A percentile compares a stretch with the other conserved stretches of the same genome.
These are phyloP conservation scores for Bovichtus diacanthus DNA, from an alignment of 2,797 vertebrate species.

Conservation along the genomic window DNA sequence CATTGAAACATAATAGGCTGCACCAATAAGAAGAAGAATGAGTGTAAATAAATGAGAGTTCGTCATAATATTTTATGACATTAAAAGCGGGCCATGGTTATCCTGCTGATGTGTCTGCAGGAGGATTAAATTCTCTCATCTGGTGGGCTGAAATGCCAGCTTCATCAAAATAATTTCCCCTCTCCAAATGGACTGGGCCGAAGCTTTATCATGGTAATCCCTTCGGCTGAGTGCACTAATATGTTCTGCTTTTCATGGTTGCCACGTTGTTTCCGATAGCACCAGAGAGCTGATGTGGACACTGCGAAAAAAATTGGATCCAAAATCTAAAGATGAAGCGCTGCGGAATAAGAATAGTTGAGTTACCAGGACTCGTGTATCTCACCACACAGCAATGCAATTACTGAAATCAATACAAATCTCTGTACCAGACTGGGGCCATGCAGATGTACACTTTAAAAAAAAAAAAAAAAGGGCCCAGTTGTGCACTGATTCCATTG, in stretches of 20 bases:
- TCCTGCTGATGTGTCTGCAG: constrained; percentile 50
- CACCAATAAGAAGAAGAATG: no score
- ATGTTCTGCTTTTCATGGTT: constrained; percentile 62
- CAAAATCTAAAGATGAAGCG: not conserved
- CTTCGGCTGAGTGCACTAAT: constrained; percentile 65
- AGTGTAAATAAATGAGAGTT: not conserved
- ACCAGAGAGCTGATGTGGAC: constrained; percentile 18
- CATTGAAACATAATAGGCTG: no score
- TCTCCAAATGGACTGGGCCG: constrained; percentile 56
- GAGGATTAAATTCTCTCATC: constrained; percentile 71
- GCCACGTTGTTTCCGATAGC: constrained; percentile 38
- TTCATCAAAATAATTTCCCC: constrained; percentile 72
- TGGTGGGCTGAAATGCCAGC: constrained; percentile 63
- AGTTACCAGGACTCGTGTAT: not conserved
- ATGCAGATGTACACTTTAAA: constrained; percentile 36
- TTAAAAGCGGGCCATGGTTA: constrained; percentile 43
- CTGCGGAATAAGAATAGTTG: constrained; percentile 5
- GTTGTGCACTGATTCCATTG: constrained; percentile 50
- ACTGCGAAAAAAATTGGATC: not conserved
- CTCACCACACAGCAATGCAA: constrained; percentile 9
- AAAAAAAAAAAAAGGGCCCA: no score
- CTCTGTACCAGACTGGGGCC: not conserved
- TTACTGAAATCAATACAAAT: constrained; percentile 38
- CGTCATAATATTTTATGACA: constrained; percentile 6
- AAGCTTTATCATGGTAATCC: constrained; percentile 74